Evolutionary conservation across 2,113 vertebrate species (phyloP), one percentile per base, ranked within the genome.

Genomic region (Poecile atricapillus): DNA sequence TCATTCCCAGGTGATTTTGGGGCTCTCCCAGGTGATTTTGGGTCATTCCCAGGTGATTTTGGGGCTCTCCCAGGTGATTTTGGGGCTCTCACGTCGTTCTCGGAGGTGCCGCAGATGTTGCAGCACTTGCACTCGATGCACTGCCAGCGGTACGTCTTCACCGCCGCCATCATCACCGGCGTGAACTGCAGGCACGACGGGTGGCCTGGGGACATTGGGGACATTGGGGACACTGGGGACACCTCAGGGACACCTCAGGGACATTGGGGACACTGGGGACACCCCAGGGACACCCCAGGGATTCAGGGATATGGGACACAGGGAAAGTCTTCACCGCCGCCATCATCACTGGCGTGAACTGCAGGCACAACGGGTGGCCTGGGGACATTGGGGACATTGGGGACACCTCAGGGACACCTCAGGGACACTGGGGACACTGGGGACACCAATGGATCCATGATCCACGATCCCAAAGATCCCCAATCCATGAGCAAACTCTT

Each of bases 41-140:
- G 18, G 27, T n/a, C n/a, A n/a, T 43, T 43, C 23, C 41, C 28
- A 33, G 63, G 9, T 22, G 11, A 0, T 22, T n/a, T 9, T 25
- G 15, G 31, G 43, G 7, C 30, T 5, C 1, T 17, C 30, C 21
- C 5, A 33, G 43, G 20, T 24, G 4, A 7, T 7, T 18, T 19
- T 28, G 19, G 23, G 43, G 49, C 10, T 0, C 55, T 98, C 96
- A 99, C 99, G 2, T 99, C 99, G 1, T 99, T 99, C 98, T 99
- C 99, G 0, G 99, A 99, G 58, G 99, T 99, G 86, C 99, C 99
- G 1, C 99, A 99, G 84, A 99, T 98, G 95, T 99, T 99, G 97
- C 99, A 99, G 97, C 99, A 99, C 95, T 99, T 99, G 98, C 99
- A 99, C 97, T 99, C 99, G 39, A 99, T 99, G 97, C 99, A 99